phyloP scores from a whole-genome alignment of 2,888 invertebrate genomes.

The Podotricha telesiphe region DNA sequence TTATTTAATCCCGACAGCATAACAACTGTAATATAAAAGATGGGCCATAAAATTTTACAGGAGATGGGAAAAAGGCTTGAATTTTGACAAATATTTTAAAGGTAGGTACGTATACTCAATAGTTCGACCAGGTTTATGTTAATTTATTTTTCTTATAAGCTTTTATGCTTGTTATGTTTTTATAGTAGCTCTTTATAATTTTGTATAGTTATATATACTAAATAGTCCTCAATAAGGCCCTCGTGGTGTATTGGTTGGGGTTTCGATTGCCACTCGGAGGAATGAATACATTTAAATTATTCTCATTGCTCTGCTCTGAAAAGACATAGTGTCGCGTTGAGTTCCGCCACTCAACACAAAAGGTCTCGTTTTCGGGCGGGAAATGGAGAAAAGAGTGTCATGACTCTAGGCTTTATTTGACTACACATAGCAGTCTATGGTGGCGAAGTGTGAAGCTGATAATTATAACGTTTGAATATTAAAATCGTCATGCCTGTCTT shows the following conservation, averaged over 20 bases:
- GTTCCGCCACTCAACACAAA: too few species aligned
- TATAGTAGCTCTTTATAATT: neutral
- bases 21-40: constrained; percentile 44
- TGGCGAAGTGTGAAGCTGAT: too few species aligned
- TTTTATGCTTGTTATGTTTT: neutral
- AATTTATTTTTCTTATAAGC: neutral
- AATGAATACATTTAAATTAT: too few species aligned
- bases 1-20: constrained; percentile 46
- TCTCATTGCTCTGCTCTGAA: too few species aligned
- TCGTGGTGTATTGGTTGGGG: too few species aligned
- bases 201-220: neutral
- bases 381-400: too few species aligned
- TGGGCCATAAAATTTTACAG: constrained; percentile 35
- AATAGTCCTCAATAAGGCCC: too few species aligned
- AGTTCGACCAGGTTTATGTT: neutral
- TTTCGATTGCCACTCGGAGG: too few species aligned
- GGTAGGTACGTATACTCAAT: neutral
- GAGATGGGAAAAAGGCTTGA: constrained; percentile 18
- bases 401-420: too few species aligned
- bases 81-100: constrained; percentile 28
- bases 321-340: too few species aligned
- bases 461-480: neutral
- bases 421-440: too few species aligned
- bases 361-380: too few species aligned
- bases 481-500: neutral